Evolutionary conservation across 2,888 invertebrate genomes (phyloP), one percentile per base, ranked within the genome.

Genomic region (Epinotia nisella): DNA sequence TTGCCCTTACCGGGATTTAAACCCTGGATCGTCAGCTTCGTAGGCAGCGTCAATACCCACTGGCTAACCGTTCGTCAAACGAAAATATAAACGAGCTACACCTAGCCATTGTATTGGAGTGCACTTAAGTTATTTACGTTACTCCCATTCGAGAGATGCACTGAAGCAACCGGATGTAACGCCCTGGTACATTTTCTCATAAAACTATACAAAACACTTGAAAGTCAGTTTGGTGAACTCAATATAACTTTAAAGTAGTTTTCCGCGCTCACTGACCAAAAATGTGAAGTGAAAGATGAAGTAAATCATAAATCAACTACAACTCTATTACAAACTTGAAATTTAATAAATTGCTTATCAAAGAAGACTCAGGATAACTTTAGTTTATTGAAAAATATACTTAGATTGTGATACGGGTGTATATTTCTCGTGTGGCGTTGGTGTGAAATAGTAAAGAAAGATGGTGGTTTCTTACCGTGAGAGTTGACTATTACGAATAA

Each of bases 191-290:
- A 68, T 21, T 73, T 68, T 73, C 72, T 72, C 73, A 69, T 67
- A 41, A 73, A 75, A 75, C 75, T 62, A 70, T 70, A 75, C 75
- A 75, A 74, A 75, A 75, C 70, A 73, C 58, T 75, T 75, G 66
- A 75, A 62, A 69, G 75, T 67, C 73, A 73, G 75, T 72, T 75
- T 72, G 65, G 60, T 49, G 70, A 75, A 75, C 74, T 75, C 75
- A 68, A 75, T 75, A 68, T 75, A 75, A 75, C 65, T 75, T 75
- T 75, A 75, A 74, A 75, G 49, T 75, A 75, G 74, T 75, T 75
- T 74, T 65, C 59, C 58, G 29, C 61, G 19, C 55, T 55, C 17
- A 62, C 73, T 73, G 69, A 64, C 73, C 73, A 69, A 73, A 71
- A 72, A 72, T 72, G 65, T 72, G 55, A 67, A 61, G 67, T 51